Evolutionary conservation across 2,888 invertebrate genomes (phyloP), one percentile per base, ranked within the genome.

Genomic region (Drosophila greeni): DNA sequence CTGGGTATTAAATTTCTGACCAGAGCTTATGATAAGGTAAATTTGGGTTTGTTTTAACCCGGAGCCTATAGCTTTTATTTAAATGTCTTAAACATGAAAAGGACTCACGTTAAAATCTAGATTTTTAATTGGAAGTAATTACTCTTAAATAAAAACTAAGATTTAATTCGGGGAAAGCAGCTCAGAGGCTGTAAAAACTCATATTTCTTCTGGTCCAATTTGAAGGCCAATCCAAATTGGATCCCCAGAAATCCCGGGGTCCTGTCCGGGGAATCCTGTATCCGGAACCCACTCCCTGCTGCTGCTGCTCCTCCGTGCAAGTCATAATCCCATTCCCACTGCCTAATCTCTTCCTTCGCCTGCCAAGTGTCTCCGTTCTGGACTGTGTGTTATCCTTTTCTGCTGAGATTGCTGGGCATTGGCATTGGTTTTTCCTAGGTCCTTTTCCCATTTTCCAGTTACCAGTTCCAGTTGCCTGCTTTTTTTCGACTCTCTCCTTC

Each of bases 401-500:
- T 43, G 64, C 53, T 40, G n/a, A 64, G 62, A 47, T 61, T 66
- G 66, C 66, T 57, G 14, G 18, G 18, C 45, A n/a, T n/a, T n/a
- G 14, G 45, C 18, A 18, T 51, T 36, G 49, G 29, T 51, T 52
- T 47, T 52, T 34, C 45, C 7, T 37, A 18, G 20, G 8, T 8
- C 24, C 26, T 9, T 5, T 9, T 26, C 26, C 26, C 26, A 26
- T 26, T 9, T 23, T 5, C 23, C 23, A 23, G 23, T 14, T 23
- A 20, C 37, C 42, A 42, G 5, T n/a, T 40, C 40, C 40, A 24
- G 26, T 24, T 45, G 5, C 26, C 48, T 26, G 9, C 7, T 18
- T 45, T 31, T 18, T 36, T 34, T 26, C 29, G 7, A 37, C 20
- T 20, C 20, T 20, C 45, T 33, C 59, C 61, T 51, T 18, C 48